phyloP scores from a whole-genome alignment of 2,113 vertebrate species.

The Larimichthys crocea region DNA sequence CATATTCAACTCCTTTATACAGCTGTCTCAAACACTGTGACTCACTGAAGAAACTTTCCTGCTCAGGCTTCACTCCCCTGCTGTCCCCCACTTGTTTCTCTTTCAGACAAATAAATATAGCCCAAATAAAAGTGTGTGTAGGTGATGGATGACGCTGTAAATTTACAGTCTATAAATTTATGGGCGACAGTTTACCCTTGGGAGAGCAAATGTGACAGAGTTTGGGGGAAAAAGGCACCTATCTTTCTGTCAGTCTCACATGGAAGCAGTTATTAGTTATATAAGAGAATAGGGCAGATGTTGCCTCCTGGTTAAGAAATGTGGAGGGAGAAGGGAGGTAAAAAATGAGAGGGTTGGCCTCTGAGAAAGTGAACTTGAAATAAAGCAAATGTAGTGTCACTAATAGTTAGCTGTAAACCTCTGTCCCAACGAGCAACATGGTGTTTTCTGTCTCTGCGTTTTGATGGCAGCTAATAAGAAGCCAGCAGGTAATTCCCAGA shows the following conservation, averaged over 20 bases:
- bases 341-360: not conserved
- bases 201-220: constrained; percentile 7
- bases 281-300: constrained; percentile 27
- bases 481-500: constrained; percentile 35
- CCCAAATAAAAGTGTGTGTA: not conserved
- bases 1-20: not conserved
- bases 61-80: not conserved
- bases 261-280: constrained; percentile 41
- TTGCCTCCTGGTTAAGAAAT: not conserved
- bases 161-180: constrained; percentile 19
- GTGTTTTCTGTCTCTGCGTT: constrained; percentile 28
- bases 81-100: not conserved
- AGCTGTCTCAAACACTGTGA: not conserved
- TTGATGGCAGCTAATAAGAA: constrained; percentile 36
- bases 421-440: not conserved
- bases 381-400: not conserved
- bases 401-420: constrained; percentile 41
- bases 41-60: not conserved
- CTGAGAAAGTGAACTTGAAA: constrained; percentile 14
- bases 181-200: constrained; percentile 8
- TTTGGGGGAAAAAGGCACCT: not conserved
- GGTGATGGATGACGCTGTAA: not conserved
- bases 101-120: constrained; percentile 3
- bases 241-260: constrained; percentile 29
- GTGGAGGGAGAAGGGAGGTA: not conserved